Percentiles rank a stretch among this genome's conserved stretches.
phyloP scores from a whole-genome alignment of 2,888 invertebrate genomes.

The Drosophila bunnanda region DNA sequence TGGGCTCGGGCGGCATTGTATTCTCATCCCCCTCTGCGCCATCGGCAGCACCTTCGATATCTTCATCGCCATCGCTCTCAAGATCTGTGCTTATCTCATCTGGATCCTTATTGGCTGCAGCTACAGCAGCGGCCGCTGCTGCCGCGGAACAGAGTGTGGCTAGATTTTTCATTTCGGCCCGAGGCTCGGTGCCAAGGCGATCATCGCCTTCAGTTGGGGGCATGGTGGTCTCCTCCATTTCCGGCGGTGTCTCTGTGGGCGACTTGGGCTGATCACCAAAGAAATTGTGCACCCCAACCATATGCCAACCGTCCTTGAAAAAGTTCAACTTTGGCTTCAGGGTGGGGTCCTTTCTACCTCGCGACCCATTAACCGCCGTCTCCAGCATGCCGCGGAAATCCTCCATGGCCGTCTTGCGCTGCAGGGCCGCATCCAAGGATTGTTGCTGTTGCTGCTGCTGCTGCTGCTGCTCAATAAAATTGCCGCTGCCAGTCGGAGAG shows the following conservation, averaged over 20 bases:
- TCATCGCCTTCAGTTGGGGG: constrained; percentile 39
- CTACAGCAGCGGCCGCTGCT: constrained; percentile 77
- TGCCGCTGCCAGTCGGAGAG: constrained; percentile 73
- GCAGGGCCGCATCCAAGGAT: constrained; percentile 49
- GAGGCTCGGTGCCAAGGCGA: constrained; percentile 40
- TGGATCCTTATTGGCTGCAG: constrained; percentile 56
- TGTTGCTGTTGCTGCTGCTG: constrained; percentile 47
- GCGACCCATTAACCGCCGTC: constrained; percentile 69
- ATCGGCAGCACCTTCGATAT: constrained; percentile 35
- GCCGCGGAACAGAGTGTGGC: constrained; percentile 82
- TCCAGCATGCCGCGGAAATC: constrained; percentile 70
- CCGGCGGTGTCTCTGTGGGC: constrained; percentile 83
- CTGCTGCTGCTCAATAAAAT: constrained; percentile 42
- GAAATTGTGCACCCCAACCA: constrained; percentile 82
- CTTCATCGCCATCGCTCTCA: constrained; percentile 53
- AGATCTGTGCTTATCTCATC: constrained; percentile 51
- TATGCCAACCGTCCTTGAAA: constrained; percentile 83
- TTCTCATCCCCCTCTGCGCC: constrained; percentile 62
- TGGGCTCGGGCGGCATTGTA: constrained; percentile 69
- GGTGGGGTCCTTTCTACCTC: constrained; percentile 53
- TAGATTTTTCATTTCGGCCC: constrained; percentile 81
- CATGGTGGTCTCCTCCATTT: constrained; percentile 76
- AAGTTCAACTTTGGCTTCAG: constrained; percentile 77
- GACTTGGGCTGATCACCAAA: constrained; percentile 85
- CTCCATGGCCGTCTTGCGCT: constrained; percentile 65